Base-by-base conservation (phyloP, 2,888 invertebrate species). In the Drosophila rellima region DNA sequence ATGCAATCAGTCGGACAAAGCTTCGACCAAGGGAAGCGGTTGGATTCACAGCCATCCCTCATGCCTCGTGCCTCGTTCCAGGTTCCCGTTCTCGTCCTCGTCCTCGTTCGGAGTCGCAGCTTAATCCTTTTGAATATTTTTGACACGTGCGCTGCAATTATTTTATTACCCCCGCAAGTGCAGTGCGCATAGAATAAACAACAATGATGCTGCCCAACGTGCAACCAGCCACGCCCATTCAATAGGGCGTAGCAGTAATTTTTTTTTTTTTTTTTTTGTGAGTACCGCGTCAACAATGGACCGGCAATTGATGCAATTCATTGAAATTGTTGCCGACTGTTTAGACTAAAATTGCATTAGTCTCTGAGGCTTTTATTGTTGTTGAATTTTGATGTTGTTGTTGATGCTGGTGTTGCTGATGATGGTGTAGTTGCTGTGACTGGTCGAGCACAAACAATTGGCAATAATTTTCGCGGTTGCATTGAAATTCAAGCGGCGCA, bases 141-240 rank as follows among this genome's bases (percentile, higher is more conserved):
- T 88, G 91, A 79, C 91, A 91, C 91, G 91, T 91, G 90, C 82
- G 76, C 74, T 89, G 88, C 88, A 91, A 91, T 91, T 90, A 90
- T 90, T 91, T 89, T 88, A 89, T 91, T 90, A 90, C 86, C 74
- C 72, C 72, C 78, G 70, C 70, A 68, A 71, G 52, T 78, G 82
- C 76, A 87, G 48, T 52, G 48, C 54, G 59, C 63, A 64, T 67
- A 63, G 59, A 56, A 62, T 54, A 51, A 57, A 62, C 40, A 65
- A 52, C 66, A 61, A 39, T 42, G 67, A 35, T 40, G 39, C 65
- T 29, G 48, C 29, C 39, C 66, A 57, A 63, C 69, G 62, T 80
- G 73, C 70, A 77, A 64, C 61, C 59, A 37, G 67, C 68, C 79
- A 79, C 79, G 79, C 79, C 79, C 74, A 63, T 52, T 37, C 72